These are phyloP conservation scores for Drosophila malerkotliana DNA, from an alignment of 1,140 invertebrate species.

Conservation along the genomic window DNA sequence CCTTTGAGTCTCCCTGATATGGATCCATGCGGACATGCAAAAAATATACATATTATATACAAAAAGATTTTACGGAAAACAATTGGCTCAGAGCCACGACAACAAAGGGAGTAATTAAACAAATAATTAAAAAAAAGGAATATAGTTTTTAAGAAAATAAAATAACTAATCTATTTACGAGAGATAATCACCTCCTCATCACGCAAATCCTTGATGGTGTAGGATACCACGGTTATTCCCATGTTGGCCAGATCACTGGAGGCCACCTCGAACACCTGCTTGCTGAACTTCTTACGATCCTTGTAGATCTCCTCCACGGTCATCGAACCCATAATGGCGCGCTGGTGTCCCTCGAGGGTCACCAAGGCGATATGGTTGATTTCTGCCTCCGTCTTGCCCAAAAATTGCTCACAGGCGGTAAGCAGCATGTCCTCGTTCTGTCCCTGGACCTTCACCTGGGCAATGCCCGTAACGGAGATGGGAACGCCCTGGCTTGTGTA, in stretches of 20 bases:
- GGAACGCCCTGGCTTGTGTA: constrained; percentile 98
- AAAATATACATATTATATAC: constrained; percentile 68
- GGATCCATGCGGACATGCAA: constrained; percentile 70
- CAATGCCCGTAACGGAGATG: constrained; percentile 98
- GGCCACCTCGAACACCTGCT: constrained; percentile 97
- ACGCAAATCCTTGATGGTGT: constrained; percentile 98
- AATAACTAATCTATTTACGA: background rate
- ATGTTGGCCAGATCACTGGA: constrained; percentile 98
- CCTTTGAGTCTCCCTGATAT: constrained; percentile 85
- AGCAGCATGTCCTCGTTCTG: constrained; percentile 98
- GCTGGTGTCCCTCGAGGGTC: constrained; percentile 98
- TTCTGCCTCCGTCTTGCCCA: constrained; percentile 95
- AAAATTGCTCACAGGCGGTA: constrained; percentile 98
- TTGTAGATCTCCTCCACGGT: constrained; percentile 99
- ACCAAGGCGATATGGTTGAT: constrained; percentile 97
- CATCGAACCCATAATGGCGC: constrained; percentile 99
- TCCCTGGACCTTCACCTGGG: constrained; percentile 99
- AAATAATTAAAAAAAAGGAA: background rate
- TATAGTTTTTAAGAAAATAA: background rate
- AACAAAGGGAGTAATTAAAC: constrained; percentile 13
- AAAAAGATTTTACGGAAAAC: constrained; percentile 36
- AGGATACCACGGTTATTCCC: constrained; percentile 99
- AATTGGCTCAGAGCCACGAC: constrained; percentile 15
- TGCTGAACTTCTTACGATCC: constrained; percentile 99
- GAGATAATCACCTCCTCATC: constrained; percentile 94